phyloP scores from a whole-genome alignment of 23 tunicate species.

The Aplidium turbinatum region DNA sequence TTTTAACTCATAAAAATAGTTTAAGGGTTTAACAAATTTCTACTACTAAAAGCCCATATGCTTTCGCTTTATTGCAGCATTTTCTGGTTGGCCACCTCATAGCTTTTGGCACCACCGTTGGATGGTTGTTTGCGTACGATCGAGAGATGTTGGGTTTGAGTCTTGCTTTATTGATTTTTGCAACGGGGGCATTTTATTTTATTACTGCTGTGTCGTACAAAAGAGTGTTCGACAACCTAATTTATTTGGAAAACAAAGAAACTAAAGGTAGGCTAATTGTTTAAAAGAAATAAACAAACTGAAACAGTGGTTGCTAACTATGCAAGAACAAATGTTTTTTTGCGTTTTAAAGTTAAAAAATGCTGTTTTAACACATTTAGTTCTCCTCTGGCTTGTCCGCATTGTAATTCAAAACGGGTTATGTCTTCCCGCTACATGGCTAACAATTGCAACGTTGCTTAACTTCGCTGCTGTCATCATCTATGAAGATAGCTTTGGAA shows the following conservation, averaged over 20 bases:
- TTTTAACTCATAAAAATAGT: too few relatives aligned
- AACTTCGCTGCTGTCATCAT: conserved; percentile 53
- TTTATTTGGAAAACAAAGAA: conserved; percentile 17
- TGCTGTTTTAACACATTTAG: conserved; percentile 25
- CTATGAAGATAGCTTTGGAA: conserved; percentile 50
- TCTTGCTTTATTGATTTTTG: conserved; percentile 36
- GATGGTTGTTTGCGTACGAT: conserved; percentile 74
- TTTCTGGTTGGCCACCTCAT: conserved; percentile 41
- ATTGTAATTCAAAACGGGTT: conserved; percentile 73
- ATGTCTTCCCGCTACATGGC: conserved; percentile 57
- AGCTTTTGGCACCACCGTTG: conserved; percentile 27
- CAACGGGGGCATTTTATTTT: conserved; percentile 23
- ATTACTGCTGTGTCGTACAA: conserved; percentile 41
- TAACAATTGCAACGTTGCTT: conserved; percentile 66
- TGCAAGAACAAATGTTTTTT: background rate
- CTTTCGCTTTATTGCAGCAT: too few relatives aligned
- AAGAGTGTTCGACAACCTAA: conserved; percentile 21
- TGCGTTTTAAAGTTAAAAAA: background rate
- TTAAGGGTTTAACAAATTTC: too few relatives aligned
- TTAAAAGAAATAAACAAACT: background rate
- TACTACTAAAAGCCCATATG: too few relatives aligned
- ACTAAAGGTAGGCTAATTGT: background rate
- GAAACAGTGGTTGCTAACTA: background rate
- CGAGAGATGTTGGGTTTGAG: conserved; percentile 52
- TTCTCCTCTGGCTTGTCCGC: conserved; percentile 68